These are phyloP conservation scores for Todiramphus saurophagus DNA, from an alignment of 2,113 vertebrate genomes.

Conservation along the genomic window DNA sequence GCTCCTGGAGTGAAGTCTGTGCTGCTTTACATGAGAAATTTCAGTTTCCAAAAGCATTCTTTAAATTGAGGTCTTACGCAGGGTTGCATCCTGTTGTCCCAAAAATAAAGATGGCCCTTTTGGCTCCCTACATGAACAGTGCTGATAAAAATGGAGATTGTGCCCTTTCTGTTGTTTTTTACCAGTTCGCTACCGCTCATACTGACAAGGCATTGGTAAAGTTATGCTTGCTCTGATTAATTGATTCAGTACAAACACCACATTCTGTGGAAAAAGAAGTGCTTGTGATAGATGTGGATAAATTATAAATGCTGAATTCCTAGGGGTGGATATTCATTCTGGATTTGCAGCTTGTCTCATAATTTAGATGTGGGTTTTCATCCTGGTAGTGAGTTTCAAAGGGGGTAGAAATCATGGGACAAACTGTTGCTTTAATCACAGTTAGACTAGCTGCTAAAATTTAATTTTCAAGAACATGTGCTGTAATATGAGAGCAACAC, in stretches of 20 bases:
- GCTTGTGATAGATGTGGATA: background rate
- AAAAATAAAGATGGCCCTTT: background rate
- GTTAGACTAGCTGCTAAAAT: background rate
- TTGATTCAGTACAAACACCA: background rate
- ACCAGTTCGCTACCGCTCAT: background rate
- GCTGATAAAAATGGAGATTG: background rate
- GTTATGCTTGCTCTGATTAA: background rate
- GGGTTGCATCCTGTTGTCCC: background rate
- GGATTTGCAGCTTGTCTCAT: background rate
- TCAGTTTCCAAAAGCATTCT: background rate
- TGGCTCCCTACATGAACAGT: background rate
- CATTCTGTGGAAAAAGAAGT: background rate
- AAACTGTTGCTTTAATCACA: conserved; percentile 16
- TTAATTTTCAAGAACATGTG: background rate
- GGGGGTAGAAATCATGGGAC: background rate
- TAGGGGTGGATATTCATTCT: background rate
- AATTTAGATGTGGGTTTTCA: background rate
- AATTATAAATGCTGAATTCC: background rate
- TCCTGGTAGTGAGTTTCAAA: background rate
- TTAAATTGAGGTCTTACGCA: background rate
- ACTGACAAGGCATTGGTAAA: background rate
- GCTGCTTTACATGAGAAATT: background rate
- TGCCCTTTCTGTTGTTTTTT: background rate
- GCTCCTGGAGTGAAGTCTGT: background rate
- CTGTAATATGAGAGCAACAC: background rate